Percentiles rank a stretch among this genome's conserved stretches.
Evolutionary conservation across 1,140 invertebrate genomes (phyloP).

Genomic region (Aporrectodea caliginosa): DNA sequence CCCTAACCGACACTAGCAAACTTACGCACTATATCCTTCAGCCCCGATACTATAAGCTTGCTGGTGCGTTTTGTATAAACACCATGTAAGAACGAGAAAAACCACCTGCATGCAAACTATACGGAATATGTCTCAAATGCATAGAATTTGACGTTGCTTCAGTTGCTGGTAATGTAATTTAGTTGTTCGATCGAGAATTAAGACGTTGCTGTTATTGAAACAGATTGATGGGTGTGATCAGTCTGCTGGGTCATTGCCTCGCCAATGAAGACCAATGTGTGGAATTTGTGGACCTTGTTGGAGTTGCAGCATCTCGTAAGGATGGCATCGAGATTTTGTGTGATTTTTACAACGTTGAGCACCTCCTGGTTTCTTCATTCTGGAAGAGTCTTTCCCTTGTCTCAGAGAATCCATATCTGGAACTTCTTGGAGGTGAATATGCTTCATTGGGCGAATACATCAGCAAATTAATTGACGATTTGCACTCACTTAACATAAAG

Average conservation of each 20-base stretch:
- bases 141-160: no score
- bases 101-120: no score
- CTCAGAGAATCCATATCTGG: conserved; percentile 41
- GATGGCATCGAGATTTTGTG: conserved; percentile 47
- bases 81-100: no score
- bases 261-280: conserved; percentile 37
- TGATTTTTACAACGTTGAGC: conserved; percentile 46
- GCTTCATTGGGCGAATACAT: conserved; percentile 39
- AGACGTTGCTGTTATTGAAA: no score
- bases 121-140: no score
- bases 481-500: conserved; percentile 40
- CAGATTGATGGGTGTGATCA: conserved; percentile 49
- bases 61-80: no score
- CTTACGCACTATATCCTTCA: no score
- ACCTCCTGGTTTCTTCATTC: conserved; percentile 40
- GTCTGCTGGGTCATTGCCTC: conserved; percentile 41
- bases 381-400: conserved; percentile 39
- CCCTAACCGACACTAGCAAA: no score
- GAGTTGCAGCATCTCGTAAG: conserved; percentile 32
- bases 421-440: conserved; percentile 47
- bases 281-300: conserved; percentile 41
- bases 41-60: no score
- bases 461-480: conserved; percentile 41
- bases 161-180: no score
- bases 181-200: no score